A percentile compares a stretch with the other conserved stretches of the same genome.
Evolutionary conservation across 2,113 vertebrate species (phyloP).

Genomic region (Macquaria australasica): DNA sequence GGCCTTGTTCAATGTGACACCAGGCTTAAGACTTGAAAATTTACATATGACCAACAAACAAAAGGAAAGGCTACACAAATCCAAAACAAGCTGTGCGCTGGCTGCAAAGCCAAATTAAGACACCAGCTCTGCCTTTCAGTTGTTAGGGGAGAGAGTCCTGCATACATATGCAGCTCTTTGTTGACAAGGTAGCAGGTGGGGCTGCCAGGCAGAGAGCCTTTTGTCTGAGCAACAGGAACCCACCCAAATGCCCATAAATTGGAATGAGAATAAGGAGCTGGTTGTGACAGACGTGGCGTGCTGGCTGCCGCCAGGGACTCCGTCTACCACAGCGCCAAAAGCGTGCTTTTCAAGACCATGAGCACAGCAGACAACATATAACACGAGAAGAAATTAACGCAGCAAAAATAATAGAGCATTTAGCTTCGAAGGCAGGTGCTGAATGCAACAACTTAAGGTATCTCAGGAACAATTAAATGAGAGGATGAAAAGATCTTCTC

Average conservation of each 20-base stretch:
- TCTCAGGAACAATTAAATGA: not conserved
- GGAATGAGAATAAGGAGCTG: conserved; percentile 47
- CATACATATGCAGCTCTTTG: conserved; percentile 56
- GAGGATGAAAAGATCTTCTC: not conserved
- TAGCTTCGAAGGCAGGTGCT: not conserved
- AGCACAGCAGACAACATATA: not conserved
- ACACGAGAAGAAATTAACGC: conserved; percentile 2
- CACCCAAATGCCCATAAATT: conserved; percentile 50
- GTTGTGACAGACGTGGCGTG: conserved; percentile 40
- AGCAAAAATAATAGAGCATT: not conserved
- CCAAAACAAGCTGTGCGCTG: conserved; percentile 30
- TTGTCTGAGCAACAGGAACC: conserved; percentile 58
- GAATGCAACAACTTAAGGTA: conserved; percentile 2
- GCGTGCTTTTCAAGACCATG: conserved; percentile 19
- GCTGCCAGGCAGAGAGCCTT: conserved; percentile 47
- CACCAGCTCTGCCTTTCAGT: conserved; percentile 32
- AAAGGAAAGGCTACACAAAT: conserved; percentile 3
- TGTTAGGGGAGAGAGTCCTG: not conserved
- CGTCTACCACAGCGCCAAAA: conserved; percentile 21
- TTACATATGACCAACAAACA: not conserved
- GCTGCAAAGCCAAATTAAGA: conserved; percentile 39
- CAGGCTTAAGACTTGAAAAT: not conserved
- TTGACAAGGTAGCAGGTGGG: conserved; percentile 60
- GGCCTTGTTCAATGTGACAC: not conserved
- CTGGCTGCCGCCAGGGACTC: conserved; percentile 51